Evolutionary conservation across 2,797 vertebrate species (phyloP).

Genomic region (Neoniphon sammara): DNA sequence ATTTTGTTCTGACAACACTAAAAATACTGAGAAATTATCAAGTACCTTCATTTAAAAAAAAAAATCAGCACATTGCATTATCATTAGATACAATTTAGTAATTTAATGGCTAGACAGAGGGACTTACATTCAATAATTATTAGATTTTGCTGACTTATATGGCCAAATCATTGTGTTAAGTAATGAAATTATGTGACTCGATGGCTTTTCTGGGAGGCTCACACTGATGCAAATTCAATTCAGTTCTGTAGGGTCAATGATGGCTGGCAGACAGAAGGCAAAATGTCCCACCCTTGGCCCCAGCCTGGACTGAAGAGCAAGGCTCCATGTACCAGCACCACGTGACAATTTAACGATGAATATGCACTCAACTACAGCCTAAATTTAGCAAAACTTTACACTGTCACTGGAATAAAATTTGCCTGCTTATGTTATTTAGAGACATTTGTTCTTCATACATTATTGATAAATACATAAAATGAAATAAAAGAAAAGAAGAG

Average conservation of each 20-base stretch:
- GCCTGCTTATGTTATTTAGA: background rate
- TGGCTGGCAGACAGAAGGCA: background rate
- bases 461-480: background rate
- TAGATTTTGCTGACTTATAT: background rate
- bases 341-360: background rate
- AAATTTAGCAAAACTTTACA: no score
- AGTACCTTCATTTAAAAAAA: no score
- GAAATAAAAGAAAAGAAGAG: background rate
- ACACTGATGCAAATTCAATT: conserved; percentile 12
- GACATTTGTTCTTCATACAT: background rate
- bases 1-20: no score
- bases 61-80: no score
- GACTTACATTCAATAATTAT: background rate
- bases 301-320: conserved; percentile 6
- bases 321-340: background rate
- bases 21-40: no score
- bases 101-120: no score
- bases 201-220: background rate
- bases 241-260: background rate
- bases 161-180: background rate
- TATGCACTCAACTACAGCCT: no score
- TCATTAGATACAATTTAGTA: no score
- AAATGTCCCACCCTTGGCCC: background rate
- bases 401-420: background rate
- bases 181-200: background rate